A percentile compares a stretch with the other conserved stretches of the same genome.
phyloP scores from a whole-genome alignment of 1,140 invertebrate species.

The Zaprionus ghesquierei region DNA sequence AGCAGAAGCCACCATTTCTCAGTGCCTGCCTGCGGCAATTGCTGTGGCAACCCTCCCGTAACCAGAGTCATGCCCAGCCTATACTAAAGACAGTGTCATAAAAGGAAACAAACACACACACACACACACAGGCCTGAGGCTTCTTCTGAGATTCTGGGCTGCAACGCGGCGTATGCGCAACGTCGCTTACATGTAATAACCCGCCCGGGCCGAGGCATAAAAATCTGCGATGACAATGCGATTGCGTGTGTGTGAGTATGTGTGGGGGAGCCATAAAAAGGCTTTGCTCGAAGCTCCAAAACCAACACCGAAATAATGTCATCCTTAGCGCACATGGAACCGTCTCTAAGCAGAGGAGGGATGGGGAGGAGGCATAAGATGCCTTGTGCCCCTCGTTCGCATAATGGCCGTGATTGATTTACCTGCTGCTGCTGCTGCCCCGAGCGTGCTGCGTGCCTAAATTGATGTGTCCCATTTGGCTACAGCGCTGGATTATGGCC shows the following conservation, averaged over 20 bases:
- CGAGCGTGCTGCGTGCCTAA: constrained; percentile 34
- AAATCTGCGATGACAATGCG: constrained; percentile 59
- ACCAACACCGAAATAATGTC: background rate
- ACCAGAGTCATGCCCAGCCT: background rate
- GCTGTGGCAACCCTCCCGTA: background rate
- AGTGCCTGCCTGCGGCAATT: background rate
- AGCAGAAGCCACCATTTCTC: background rate
- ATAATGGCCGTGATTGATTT: constrained; percentile 76
- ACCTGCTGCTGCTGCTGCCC: constrained; percentile 56
- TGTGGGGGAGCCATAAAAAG: constrained; percentile 58
- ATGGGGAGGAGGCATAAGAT: background rate
- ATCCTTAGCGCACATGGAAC: background rate
- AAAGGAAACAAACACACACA: background rate
- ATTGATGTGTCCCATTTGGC: constrained; percentile 69
- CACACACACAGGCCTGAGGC: background rate
- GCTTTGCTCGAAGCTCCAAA: constrained; percentile 44
- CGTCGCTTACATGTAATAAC: constrained; percentile 69
- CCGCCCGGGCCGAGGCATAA: constrained; percentile 51
- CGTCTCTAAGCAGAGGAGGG: background rate
- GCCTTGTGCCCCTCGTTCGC: background rate
- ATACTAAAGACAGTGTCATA: background rate
- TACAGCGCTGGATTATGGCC: constrained; percentile 44
- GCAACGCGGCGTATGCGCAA: constrained; percentile 59
- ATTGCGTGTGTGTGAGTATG: background rate
- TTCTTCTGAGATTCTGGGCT: constrained; percentile 17